phyloP scores from a whole-genome alignment of 1,140 invertebrate species.

The Drosophila ogumai region DNA sequence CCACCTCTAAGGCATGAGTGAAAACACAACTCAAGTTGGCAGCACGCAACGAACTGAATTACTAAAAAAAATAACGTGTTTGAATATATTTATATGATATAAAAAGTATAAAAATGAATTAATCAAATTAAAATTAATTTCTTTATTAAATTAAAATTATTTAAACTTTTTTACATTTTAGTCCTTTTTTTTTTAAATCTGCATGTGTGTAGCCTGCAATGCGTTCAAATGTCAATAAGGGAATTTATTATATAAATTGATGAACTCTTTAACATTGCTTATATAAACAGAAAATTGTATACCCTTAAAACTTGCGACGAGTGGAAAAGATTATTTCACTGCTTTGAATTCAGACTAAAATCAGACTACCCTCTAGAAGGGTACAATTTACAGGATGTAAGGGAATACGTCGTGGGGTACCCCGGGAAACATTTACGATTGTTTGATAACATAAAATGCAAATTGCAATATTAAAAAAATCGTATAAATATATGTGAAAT shows the following conservation, averaged over 20 bases:
- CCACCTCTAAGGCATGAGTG: no score
- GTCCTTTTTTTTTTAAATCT: no score
- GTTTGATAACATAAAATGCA: background rate
- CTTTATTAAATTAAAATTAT: no score
- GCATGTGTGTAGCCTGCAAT: background rate
- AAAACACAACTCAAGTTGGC: no score
- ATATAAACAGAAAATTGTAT: background rate
- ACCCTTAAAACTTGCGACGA: background rate
- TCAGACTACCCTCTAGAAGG: background rate
- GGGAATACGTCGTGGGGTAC: background rate
- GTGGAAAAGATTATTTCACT: background rate
- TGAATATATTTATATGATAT: no score
- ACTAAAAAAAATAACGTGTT: no score
- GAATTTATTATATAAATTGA: background rate
- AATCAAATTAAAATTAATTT: no score
- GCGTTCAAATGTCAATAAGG: background rate
- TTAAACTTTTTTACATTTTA: no score
- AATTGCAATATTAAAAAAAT: background rate
- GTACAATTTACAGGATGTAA: background rate
- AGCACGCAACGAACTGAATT: no score
- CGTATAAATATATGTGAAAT: background rate
- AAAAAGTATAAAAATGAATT: no score
- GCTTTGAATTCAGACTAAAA: background rate
- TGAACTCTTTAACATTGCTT: background rate
- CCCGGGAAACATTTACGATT: background rate